Conservation (phyloP, 2,888 invertebrate genomes). For the Leptinotarsa peninsularis region DNA sequence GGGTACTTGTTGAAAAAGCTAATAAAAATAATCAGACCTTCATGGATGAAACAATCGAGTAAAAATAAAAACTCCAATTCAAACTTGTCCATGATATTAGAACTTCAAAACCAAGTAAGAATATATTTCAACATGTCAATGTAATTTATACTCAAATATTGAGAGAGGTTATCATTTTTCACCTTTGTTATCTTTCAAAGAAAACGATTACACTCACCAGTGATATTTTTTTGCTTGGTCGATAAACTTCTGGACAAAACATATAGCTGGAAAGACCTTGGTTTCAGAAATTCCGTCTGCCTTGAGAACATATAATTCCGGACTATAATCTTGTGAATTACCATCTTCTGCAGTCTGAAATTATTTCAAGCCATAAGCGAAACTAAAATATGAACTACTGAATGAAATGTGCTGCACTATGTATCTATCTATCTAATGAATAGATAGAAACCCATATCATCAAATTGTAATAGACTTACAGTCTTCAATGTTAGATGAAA, state of each 20-base stretch:
- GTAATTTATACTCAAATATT: constrained; percentile 28
- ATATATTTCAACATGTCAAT: not conserved
- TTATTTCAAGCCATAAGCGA: not conserved
- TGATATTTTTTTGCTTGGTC: constrained; percentile 38
- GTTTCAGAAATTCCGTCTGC: not conserved
- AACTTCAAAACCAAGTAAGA: constrained; percentile 19
- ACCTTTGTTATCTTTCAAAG: constrained; percentile 40
- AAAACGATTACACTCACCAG: constrained; percentile 45
- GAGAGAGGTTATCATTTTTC: constrained; percentile 40
- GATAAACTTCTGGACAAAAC: constrained; percentile 42
- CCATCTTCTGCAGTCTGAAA: constrained; percentile 31
- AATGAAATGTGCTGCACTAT: too few relatives aligned
- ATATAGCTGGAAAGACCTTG: constrained; percentile 35
- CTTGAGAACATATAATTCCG: constrained; percentile 29
- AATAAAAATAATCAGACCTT: constrained; percentile 37
- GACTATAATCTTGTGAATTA: constrained; percentile 13
- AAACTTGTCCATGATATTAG: constrained; percentile 31
- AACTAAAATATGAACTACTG: too few relatives aligned
- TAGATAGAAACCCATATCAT: too few relatives aligned
- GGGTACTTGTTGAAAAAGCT: not conserved
- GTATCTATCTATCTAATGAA: too few relatives aligned
- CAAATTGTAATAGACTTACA: too few relatives aligned
- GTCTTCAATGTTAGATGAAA: too few relatives aligned
- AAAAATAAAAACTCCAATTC: constrained; percentile 35
- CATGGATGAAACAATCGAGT: constrained; percentile 30